Conservation (phyloP, 2,113 vertebrate species). For the Calyptommatus sinebrachiatus region DNA sequence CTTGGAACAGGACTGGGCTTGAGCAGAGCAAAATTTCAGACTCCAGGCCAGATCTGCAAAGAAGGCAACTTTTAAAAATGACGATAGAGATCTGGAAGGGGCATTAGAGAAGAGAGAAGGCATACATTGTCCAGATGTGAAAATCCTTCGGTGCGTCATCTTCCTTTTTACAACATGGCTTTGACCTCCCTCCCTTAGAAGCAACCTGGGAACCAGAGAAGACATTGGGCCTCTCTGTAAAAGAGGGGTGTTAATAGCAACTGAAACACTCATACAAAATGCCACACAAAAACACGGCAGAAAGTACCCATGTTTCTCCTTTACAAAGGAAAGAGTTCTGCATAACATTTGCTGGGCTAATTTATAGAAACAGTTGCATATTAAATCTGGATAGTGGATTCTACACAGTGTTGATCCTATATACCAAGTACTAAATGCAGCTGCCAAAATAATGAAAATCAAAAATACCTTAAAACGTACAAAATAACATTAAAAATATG, state of each 20-base stretch:
- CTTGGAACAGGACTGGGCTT: neutral
- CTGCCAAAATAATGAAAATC: too few relatives aligned
- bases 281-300: neutral
- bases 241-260: neutral
- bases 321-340: too few relatives aligned
- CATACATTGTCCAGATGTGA: neutral
- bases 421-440: too few relatives aligned
- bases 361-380: too few relatives aligned
- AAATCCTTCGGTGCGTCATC: neutral
- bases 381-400: too few relatives aligned
- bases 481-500: too few relatives aligned
- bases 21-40: slow-evolving; percentile 11
- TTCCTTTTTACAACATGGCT: neutral
- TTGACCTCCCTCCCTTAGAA: neutral
- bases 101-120: neutral
- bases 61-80: slow-evolving; percentile 21
- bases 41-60: slow-evolving; percentile 1
- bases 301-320: too few relatives aligned
- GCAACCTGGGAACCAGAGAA: neutral
- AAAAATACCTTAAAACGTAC: too few relatives aligned
- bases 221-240: neutral
- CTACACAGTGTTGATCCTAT: too few relatives aligned
- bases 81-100: slow-evolving; percentile 24
- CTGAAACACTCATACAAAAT: neutral
- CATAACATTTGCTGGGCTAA: too few relatives aligned